Conservation (phyloP, 2,797 vertebrate species). For the Philypnodon macrostomus region DNA sequence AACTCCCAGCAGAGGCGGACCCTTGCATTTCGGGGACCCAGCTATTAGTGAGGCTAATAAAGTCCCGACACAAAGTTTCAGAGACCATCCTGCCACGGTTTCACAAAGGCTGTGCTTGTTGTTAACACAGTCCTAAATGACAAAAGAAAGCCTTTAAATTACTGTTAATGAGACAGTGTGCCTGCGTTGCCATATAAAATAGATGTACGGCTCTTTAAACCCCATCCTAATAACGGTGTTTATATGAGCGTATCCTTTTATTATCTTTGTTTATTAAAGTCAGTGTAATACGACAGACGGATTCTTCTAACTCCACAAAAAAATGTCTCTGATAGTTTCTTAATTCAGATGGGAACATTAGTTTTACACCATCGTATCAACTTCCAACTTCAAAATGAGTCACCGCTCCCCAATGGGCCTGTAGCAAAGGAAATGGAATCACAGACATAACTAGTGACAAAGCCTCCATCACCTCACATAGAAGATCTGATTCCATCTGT, state of each 20-base stretch:
- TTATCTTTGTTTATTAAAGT: constrained; percentile 71
- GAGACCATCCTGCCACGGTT: constrained; percentile 51
- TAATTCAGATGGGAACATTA: constrained; percentile 67
- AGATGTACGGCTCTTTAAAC: constrained; percentile 48
- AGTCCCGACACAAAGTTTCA: constrained; percentile 65
- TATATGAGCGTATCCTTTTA: constrained; percentile 58
- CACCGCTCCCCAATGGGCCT: constrained; percentile 62
- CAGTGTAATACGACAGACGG: constrained; percentile 54
- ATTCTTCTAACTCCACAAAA: constrained; percentile 63
- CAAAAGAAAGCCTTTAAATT: constrained; percentile 47
- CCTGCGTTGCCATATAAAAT: constrained; percentile 27
- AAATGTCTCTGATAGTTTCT: constrained; percentile 64
- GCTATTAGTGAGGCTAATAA: constrained; percentile 76
- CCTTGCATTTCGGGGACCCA: constrained; percentile 65
- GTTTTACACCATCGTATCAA: constrained; percentile 71
- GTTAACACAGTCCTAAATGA: constrained; percentile 54
- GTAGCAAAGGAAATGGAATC: constrained; percentile 71
- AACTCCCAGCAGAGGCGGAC: constrained; percentile 72
- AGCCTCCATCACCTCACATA: constrained; percentile 70
- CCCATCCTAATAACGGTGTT: constrained; percentile 48
- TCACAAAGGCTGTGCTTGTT: constrained; percentile 42
- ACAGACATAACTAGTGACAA: constrained; percentile 74
- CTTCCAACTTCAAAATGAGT: constrained; percentile 76
- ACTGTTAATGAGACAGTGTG: constrained; percentile 41
- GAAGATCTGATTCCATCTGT: constrained; percentile 73